Conservation (phyloP, 2,888 invertebrate genomes). For the Magallana nippona region DNA sequence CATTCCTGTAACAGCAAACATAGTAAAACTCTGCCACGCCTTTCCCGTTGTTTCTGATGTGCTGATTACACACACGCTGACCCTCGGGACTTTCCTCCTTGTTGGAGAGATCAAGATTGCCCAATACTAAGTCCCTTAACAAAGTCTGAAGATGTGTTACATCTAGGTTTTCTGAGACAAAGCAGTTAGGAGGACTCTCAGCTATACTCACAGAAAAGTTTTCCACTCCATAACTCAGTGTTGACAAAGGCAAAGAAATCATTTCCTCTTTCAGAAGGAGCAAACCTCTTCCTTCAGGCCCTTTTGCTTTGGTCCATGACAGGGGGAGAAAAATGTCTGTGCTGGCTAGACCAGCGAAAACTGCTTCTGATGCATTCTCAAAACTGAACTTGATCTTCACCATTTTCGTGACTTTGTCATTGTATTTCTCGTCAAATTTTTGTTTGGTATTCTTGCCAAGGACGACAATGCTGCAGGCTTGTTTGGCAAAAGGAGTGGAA, state of each 20-base stretch:
- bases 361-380: conserved; percentile 10
- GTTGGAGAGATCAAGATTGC: neutral
- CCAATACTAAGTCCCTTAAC: conserved; percentile 9
- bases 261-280: conserved; percentile 72
- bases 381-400: conserved; percentile 51
- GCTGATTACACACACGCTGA: conserved; percentile 2
- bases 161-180: conserved; percentile 48
- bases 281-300: conserved; percentile 68
- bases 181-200: conserved; percentile 66
- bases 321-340: conserved; percentile 50
- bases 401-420: conserved; percentile 44
- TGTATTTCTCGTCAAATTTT: neutral
- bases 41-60: neutral
- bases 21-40: conserved; percentile 40
- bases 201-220: conserved; percentile 60
- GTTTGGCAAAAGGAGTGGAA: neutral
- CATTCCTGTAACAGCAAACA: conserved; percentile 36
- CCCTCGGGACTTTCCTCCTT: neutral
- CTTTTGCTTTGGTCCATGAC: conserved; percentile 65
- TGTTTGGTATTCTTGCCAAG: neutral
- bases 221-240: conserved; percentile 68
- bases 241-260: conserved; percentile 65
- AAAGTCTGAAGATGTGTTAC: conserved; percentile 32
- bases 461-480: neutral
- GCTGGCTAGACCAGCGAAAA: neutral